Evolutionary conservation across 2,113 vertebrate species (phyloP), one percentile per base, ranked within the genome.

Genomic region (Rissa tridactyla): DNA sequence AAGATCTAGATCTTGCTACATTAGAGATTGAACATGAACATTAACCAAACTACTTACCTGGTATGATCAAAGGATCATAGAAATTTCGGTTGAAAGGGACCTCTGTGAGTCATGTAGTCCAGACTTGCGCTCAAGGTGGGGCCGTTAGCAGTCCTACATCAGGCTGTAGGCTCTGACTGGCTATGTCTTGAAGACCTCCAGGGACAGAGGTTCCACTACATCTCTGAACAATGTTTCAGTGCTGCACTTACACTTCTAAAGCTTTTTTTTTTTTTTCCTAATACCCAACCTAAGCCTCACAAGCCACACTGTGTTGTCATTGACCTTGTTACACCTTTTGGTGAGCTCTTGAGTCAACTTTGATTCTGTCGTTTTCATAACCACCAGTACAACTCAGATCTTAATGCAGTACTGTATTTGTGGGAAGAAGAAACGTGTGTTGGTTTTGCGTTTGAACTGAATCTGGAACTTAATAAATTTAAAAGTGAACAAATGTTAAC

Each of bases 191-290:
- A 60, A 42, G 19, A 52, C 4, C 6, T 66, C 5, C 16, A 23
- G 15, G 7, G 23, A 15, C 1, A 57, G 42, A 23, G 27, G 9
- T 32, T 65, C 16, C 10, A 22, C 5, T 2, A 0, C 3, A 0
- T 22, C 22, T 61, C 26, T 57, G 29, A 25, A 22, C 20, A 61
- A 20, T 46, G 26, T 19, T 38, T 70, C 23, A 52, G 22, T 47
- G 21, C 27, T 54, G 61, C 23, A 26, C 27, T 83, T 71, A 36
- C 4, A 9, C 17, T 76, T 18, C 34, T 71, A 10, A 89, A 66
- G 36, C 13, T 7, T 11, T 40, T 2, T 15, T 23, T 6, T 30
- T 57, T 77, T 77, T 57, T 17, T 5, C 2, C 7, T 60, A 26
- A 34, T 51, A 30, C 4, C 6, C 22, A 70, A 2, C 13, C 20